Percentiles rank a stretch among this genome's conserved stretches.
phyloP scores from a whole-genome alignment of 2,113 vertebrate genomes.

The Aviceda subcristata region DNA sequence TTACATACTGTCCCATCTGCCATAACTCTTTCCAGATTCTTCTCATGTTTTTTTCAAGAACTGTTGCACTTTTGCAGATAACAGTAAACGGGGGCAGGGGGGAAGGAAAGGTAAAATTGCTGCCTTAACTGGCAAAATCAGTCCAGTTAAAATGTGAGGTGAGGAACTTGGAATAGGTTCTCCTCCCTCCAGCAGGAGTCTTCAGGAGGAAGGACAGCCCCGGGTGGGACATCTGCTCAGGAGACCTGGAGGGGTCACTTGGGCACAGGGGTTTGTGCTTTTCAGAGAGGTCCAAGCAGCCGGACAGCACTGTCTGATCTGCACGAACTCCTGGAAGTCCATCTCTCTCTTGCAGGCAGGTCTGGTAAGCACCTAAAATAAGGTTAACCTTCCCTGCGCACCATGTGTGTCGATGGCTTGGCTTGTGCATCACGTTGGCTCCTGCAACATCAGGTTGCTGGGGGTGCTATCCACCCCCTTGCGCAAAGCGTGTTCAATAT shows the following conservation, averaged over 20 bases:
- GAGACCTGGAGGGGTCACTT: neutral
- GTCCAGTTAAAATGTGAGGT: neutral
- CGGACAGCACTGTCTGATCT: neutral
- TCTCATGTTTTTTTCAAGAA: neutral
- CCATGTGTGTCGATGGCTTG: fast-evolving
- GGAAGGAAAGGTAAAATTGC: neutral
- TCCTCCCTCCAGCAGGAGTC: neutral
- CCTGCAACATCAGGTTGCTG: neutral
- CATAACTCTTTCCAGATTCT: neutral
- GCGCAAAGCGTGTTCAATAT: neutral
- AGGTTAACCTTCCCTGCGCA: neutral
- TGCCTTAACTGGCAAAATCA: neutral
- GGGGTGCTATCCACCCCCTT: fast-evolving
- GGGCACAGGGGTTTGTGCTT: neutral
- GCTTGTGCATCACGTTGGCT: neutral
- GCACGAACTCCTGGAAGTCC: neutral
- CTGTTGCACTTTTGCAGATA: neutral
- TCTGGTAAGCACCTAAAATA: neutral
- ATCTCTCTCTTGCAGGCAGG: neutral
- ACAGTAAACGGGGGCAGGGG: neutral
- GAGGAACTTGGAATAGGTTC: neutral
- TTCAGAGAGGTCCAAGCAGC: neutral
- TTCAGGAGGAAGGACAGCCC: neutral
- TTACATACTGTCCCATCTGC: neutral
- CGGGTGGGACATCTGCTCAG: neutral